Conservation (phyloP, 2,888 invertebrate genomes). For the Belgica antarctica region DNA sequence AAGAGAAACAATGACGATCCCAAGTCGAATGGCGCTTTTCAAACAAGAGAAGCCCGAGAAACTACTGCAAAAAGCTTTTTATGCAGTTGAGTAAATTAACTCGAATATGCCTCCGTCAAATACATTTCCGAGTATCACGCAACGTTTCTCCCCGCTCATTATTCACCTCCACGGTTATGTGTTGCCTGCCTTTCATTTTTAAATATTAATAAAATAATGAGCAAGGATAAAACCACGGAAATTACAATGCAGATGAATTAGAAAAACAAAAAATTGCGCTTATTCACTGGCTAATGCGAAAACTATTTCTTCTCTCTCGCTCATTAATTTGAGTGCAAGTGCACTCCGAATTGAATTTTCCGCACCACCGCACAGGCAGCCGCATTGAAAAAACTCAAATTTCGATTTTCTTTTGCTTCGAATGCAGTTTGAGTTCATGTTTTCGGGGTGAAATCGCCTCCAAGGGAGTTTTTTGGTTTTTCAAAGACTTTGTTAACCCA, state of each 20-base stretch:
- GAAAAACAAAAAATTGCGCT: neutral
- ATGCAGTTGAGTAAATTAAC: conserved; percentile 40
- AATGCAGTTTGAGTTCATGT: too few relatives aligned
- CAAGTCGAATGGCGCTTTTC: neutral
- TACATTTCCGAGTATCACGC: conserved; percentile 38
- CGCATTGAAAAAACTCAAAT: neutral
- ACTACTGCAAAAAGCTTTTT: conserved; percentile 39
- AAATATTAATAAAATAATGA: conserved; percentile 43
- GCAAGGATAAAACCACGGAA: conserved; percentile 8
- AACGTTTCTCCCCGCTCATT: conserved; percentile 2
- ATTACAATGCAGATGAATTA: conserved; percentile 40
- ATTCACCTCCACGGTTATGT: neutral
- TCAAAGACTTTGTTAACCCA: too few relatives aligned
- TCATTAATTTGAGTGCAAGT: neutral
- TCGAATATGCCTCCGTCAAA: conserved; percentile 10
- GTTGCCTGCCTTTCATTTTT: neutral
- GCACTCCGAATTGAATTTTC: neutral
- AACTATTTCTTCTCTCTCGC: neutral
- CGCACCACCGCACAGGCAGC: neutral
- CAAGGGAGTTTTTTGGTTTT: too few relatives aligned
- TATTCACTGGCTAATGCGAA: conserved; percentile 7
- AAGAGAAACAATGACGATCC: neutral
- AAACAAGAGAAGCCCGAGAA: too few relatives aligned
- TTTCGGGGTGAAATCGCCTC: too few relatives aligned
- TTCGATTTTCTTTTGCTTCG: neutral